phyloP scores from a whole-genome alignment of 2,113 vertebrate genomes.

The Oryzias javanicus region DNA sequence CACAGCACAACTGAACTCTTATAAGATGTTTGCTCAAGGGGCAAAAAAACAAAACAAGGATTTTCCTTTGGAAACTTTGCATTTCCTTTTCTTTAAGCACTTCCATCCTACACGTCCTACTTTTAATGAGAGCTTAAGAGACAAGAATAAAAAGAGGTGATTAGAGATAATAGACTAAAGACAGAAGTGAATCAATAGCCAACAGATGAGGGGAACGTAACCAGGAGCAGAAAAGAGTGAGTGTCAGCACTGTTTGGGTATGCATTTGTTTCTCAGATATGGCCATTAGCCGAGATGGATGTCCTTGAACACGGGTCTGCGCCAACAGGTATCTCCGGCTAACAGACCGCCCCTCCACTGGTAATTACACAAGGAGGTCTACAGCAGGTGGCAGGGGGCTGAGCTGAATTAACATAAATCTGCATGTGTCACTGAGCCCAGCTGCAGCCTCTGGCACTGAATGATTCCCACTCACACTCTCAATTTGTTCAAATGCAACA shows the following conservation, averaged over 20 bases:
- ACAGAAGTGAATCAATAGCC: neutral
- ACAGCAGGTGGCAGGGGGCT: slow-evolving; percentile 55
- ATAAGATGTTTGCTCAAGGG: too few species aligned
- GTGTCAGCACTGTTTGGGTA: slow-evolving; percentile 9
- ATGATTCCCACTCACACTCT: slow-evolving; percentile 51
- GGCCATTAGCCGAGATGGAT: slow-evolving; percentile 53
- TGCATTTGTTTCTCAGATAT: slow-evolving; percentile 21
- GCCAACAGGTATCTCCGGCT: slow-evolving; percentile 60
- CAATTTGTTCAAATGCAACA: slow-evolving; percentile 42
- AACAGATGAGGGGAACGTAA: neutral
- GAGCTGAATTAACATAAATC: slow-evolving; percentile 72
- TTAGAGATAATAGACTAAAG: neutral
- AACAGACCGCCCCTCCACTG: slow-evolving; percentile 53
- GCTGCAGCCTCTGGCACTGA: slow-evolving; percentile 62
- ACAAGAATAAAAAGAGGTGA: too few species aligned
- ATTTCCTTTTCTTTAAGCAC: too few species aligned
- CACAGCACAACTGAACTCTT: too few species aligned
- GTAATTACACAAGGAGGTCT: slow-evolving; percentile 70
- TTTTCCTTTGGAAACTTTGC: too few species aligned
- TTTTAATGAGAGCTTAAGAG: too few species aligned
- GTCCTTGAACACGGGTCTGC: slow-evolving; percentile 60
- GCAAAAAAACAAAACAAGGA: too few species aligned
- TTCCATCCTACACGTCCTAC: too few species aligned
- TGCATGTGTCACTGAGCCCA: slow-evolving; percentile 67
- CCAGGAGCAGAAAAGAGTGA: neutral